phyloP scores from a whole-genome alignment of 2,888 invertebrate genomes.

The Plagodis dolabraria region DNA sequence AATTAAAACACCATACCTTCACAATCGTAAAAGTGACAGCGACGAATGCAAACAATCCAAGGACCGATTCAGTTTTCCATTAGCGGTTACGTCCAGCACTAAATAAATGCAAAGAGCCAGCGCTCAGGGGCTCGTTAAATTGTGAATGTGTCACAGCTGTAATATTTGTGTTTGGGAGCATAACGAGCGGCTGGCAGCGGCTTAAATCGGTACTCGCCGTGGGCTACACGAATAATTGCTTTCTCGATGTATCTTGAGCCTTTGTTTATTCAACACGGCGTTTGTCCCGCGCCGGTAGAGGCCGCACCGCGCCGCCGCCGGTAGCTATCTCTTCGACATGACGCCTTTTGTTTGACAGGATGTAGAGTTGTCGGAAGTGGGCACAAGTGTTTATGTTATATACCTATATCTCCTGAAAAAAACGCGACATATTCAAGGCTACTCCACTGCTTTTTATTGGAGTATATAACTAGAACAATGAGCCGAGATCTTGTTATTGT shows the following conservation, averaged over 20 bases:
- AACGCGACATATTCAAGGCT: too few species aligned
- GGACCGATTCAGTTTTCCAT: constrained; percentile 22
- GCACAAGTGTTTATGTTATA: constrained; percentile 17
- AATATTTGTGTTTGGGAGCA: constrained; percentile 32
- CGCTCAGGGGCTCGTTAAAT: constrained; percentile 54
- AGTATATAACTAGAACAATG: too few species aligned
- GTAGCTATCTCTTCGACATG: constrained; percentile 2
- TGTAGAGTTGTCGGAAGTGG: constrained; percentile 11
- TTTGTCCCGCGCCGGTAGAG: constrained; percentile 39
- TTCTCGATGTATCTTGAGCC: constrained; percentile 51
- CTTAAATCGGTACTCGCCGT: constrained; percentile 63
- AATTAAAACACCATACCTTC: neutral
- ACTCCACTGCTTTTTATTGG: too few species aligned
- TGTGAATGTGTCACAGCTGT: constrained; percentile 35
- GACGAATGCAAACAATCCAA: constrained; percentile 22
- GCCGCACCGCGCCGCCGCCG: constrained; percentile 3
- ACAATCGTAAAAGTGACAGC: constrained; percentile 7
- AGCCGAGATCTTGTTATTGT: too few species aligned
- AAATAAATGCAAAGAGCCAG: constrained; percentile 40
- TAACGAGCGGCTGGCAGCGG: constrained; percentile 46
- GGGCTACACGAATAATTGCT: constrained; percentile 69
- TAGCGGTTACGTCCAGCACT: constrained; percentile 30
- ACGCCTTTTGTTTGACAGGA: constrained; percentile 15
- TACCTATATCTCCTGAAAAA: too few species aligned
- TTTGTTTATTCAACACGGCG: constrained; percentile 75